Evolutionary conservation across 2,113 vertebrate genomes (phyloP).

Genomic region (human (Homo sapiens)): DNA sequence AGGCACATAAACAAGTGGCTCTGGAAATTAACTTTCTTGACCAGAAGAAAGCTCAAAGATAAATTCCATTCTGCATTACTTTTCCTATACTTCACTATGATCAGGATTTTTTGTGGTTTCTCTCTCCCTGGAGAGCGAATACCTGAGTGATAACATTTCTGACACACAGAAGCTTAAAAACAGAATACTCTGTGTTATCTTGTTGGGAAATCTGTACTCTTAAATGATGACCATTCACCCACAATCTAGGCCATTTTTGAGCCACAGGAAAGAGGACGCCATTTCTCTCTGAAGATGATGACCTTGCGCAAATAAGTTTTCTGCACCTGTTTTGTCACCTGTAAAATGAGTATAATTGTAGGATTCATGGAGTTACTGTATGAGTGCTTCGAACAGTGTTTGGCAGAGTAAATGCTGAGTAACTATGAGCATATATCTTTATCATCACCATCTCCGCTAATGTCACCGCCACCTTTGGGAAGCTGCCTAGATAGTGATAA

Average conservation of each 20-base stretch:
- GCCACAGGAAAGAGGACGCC: neutral
- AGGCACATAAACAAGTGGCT: neutral
- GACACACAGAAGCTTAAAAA: neutral
- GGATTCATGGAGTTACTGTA: neutral
- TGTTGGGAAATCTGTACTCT: neutral
- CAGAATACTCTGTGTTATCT: neutral
- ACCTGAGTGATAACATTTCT: constrained; percentile 32
- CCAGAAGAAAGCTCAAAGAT: constrained; percentile 12
- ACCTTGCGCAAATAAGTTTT: neutral
- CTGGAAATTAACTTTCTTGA: constrained; percentile 49
- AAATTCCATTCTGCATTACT: neutral
- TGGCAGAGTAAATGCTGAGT: neutral
- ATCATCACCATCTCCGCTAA: neutral
- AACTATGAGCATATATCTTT: neutral
- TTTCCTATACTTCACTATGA: neutral
- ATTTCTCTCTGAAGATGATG: neutral
- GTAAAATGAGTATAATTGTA: neutral
- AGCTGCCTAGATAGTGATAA: neutral
- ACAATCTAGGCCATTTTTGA: neutral
- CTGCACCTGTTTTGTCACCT: neutral
- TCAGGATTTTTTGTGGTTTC: neutral
- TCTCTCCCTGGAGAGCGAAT: neutral
- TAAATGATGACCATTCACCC: neutral
- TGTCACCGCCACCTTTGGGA: neutral
- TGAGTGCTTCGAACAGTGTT: neutral